Evolutionary conservation across 2,797 vertebrate species (phyloP).

Genomic region (Cyprinodon diabolis): DNA sequence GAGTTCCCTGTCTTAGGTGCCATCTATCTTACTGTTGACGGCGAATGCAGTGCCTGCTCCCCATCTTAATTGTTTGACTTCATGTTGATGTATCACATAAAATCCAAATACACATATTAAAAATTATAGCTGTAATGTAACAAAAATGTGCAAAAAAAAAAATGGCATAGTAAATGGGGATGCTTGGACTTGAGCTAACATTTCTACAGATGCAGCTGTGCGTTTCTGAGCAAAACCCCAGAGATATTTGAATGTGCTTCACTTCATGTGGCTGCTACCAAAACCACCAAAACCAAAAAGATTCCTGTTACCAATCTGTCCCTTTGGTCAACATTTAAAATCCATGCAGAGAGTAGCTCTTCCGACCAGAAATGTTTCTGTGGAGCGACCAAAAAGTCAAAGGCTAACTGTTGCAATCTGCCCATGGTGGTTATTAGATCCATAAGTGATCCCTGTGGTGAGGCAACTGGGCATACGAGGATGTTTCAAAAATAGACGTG

Average conservation of each 20-base stretch:
- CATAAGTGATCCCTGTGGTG: slow-evolving; percentile 40
- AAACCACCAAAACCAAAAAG: slow-evolving; percentile 52
- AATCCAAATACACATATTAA: neutral
- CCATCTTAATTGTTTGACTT: neutral
- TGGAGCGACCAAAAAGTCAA: slow-evolving; percentile 49
- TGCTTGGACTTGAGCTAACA: slow-evolving; percentile 14
- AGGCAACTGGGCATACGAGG: slow-evolving; percentile 36
- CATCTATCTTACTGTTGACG: no score
- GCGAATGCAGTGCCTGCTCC: neutral
- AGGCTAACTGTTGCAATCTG: slow-evolving; percentile 63
- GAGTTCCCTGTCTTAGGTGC: no score
- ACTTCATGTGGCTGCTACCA: slow-evolving; percentile 38
- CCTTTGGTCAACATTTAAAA: slow-evolving; percentile 64
- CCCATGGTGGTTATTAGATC: slow-evolving; percentile 47
- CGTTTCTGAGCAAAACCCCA: slow-evolving; percentile 34
- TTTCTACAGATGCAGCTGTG: slow-evolving; percentile 36
- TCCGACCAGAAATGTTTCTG: slow-evolving; percentile 45
- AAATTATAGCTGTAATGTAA: neutral
- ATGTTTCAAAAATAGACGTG: slow-evolving; percentile 38
- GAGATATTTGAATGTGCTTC: slow-evolving; percentile 33
- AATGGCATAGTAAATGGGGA: neutral
- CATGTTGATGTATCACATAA: neutral
- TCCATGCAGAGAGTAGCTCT: slow-evolving; percentile 49
- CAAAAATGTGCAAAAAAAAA: neutral
- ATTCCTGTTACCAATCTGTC: slow-evolving; percentile 67